Base-by-base conservation (phyloP, 2,113 vertebrate genomes). In the Corythoichthys haematopterus region DNA sequence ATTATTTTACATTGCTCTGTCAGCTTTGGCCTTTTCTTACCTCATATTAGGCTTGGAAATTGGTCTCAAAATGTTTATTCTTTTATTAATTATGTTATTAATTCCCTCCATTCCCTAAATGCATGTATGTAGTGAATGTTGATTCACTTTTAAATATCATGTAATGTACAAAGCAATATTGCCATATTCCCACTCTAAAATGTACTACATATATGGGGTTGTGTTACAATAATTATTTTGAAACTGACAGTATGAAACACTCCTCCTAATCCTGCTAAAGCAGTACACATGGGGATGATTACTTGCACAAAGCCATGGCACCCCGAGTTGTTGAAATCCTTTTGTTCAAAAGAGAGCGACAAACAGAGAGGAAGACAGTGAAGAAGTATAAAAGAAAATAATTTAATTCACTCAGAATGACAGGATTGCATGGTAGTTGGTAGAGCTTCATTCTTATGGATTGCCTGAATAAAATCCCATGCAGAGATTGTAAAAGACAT, bases 251-350 rank as follows among this genome's bases (percentile, higher is more conserved):
- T 82, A 74, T 74, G 66, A 87, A 68, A 73, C 83, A 80, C 75
- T 84, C 80, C 78, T 59, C 66, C 64, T 88, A 90, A 90, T 90
- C 88, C 84, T 52, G 65, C 82, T 85, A 80, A 87, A 87, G 78
- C 79, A 66, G 73, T 52, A 69, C 86, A 80, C 84, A 76, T 80
- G 83, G 78, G 80, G 83, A 85, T 84, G 84, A 86, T 81, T 83
- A 76, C 79, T 85, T 74, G 68, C 76, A 88, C 85, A 88, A 88
- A 87, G 79, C 82, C 72, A 79, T 77, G 81, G 82, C 86, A 89
- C 88, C 80, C 82, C 52, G 77, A 83, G 75, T 80, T 75, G 76
- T 84, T 80, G 71, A 82, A 83, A 87, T 86, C 86, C 84, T 66
- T 80, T 86, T 88, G 84, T 88, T 85, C 57, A 72, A 84, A 85